Evolutionary conservation across 1,140 invertebrate species (phyloP).

Genomic region (Augochlora pura): DNA sequence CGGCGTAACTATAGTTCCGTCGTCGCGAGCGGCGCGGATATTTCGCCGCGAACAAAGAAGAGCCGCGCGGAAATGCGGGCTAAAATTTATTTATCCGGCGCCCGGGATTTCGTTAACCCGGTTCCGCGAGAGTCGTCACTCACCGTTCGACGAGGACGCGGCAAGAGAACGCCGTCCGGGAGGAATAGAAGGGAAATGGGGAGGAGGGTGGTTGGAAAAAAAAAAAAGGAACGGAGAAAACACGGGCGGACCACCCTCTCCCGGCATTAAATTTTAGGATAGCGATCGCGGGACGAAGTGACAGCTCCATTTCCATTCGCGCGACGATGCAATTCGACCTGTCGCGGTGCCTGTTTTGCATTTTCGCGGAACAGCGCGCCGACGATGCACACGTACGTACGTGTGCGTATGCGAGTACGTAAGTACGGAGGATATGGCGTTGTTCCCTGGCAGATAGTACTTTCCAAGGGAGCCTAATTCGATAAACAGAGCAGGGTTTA

Average conservation of each 20-base stretch:
- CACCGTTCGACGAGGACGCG: slow-evolving; percentile 9
- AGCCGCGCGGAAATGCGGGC: not conserved
- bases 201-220: not conserved
- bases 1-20: not conserved
- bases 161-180: too few relatives aligned
- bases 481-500: too few relatives aligned
- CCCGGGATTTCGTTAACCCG: slow-evolving; percentile 6
- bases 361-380: not conserved
- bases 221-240: too few relatives aligned
- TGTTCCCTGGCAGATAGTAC: too few relatives aligned
- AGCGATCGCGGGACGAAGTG: slow-evolving; percentile 12
- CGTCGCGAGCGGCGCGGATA: not conserved
- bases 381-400: not conserved
- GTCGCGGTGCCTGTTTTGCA: slow-evolving; percentile 27
- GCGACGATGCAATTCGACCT: slow-evolving; percentile 34
- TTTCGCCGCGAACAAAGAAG: slow-evolving; percentile 11
- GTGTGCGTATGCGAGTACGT: too few relatives aligned
- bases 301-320: slow-evolving; percentile 46
- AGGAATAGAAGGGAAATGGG: not conserved
- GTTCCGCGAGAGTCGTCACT: not conserved
- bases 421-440: too few relatives aligned
- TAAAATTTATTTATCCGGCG: slow-evolving; percentile 39
- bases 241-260: too few relatives aligned
- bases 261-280: slow-evolving; percentile 43
- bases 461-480: too few relatives aligned